Evolutionary conservation across 2,113 vertebrate species (phyloP), one percentile per base, ranked within the genome.

Genomic region (Thermophis baileyi): DNA sequence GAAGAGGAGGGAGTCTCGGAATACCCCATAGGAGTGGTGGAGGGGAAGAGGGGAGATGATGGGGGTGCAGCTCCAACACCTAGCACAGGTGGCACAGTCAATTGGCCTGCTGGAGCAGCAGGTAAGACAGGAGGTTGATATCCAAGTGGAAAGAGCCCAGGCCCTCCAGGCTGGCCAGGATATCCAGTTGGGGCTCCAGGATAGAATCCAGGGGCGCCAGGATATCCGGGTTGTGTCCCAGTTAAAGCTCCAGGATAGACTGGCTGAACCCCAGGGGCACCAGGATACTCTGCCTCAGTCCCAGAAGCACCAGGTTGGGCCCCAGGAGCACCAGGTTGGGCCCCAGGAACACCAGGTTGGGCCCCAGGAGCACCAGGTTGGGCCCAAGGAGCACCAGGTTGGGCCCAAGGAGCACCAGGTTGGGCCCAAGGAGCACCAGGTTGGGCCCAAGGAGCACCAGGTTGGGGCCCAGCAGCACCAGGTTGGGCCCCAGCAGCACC

Each of bases 51-150:
- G 3, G 90, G 87, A 18, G 87, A 86, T 18, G 47, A 0, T 1
- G 57, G 86, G 16, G n/a, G 25, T 11, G 24, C 6, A 0, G 0
- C 1, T 5, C 22, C 18, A 18, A 47, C 1, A 5, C 22, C 20
- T 0, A 30, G 3, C 0, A 50, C 7, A 0, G 50, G 11, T 1
- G 88, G 35, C 3, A 8, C n/a, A 69, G 30, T 30, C 0, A 92
- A 22, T 6, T 50, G 89, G 8, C 12, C 74, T 25, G 89, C 14
- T 47, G 51, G 35, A 44, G 35, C 53, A 30, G 69, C n/a, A 55
- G 74, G 90, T 53, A 85, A 46, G 1, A 6, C 69, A 50, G 47
- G 54, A 50, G 54, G 53, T 30, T 88, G 86, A 88, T 53, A 92
- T 44, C 30, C 86, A 30, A 49, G 57, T 88, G 44, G 86, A 27